Evolutionary conservation across 2,113 vertebrate species (phyloP), one percentile per base, ranked within the genome.

Genomic region (Aplodontia rufa): DNA sequence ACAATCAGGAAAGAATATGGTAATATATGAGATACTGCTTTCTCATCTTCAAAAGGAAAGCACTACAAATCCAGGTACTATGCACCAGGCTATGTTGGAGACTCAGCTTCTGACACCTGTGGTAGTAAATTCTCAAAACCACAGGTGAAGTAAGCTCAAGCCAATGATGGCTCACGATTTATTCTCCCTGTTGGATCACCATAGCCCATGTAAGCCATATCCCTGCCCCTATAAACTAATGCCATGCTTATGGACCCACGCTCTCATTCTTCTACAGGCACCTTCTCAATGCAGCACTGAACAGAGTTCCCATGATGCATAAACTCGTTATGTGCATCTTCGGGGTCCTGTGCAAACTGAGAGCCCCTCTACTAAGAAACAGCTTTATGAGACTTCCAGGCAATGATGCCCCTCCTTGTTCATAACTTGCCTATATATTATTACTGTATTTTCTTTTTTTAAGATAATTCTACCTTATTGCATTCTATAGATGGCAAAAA

Each of bases 401-500:
- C 26, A 90, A 60, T 2, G 12, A 86, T 40, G 47, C 8, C 10
- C 47, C 62, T 55, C 26, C 60, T 90, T 66, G 37, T 16, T 40
- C 60, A 69, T 11, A 82, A 58, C 8, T 90, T 42, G 10, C n/a
- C 45, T 22, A 84, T 9, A 80, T 40, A 86, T 55, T 40, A 89
- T 60, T 64, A 30, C 47, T 92, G 24, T 58, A 11, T 71, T 1
- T 79, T 87, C 62, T 87, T 55, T 30, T 92, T 87, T 93, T 42
- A 35, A 28, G 62, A 75, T 22, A 87, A 91, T 51, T 84, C 62
- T 74, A 66, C 11, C 37, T 89, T 60, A 47, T 45, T 87, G 93
- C 5, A 93, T 76, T 95, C 64, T 76, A 87, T 9, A 88, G 35
- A 69, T 68, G n/a, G 94, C 47, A 80, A 84, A 96, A 94, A n/a